Evolutionary conservation across 2,888 invertebrate species (phyloP), one percentile per base, ranked within the genome.

Genomic region (Tenthredo amoena): DNA sequence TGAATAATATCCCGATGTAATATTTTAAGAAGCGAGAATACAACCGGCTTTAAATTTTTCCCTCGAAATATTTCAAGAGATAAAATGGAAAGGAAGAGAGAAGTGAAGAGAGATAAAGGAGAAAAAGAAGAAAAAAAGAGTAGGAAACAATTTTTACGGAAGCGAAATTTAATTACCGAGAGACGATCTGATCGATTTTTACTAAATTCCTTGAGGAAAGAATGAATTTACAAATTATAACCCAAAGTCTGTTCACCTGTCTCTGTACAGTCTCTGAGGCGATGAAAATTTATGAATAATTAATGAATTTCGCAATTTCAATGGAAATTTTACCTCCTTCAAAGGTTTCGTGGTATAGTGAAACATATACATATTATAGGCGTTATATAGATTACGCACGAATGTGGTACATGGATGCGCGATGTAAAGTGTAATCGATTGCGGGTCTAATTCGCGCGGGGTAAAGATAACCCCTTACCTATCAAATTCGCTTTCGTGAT

Each of bases 401-500:
- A 47, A 62, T 26, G 26, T 62, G 26, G 26, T 62, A 21, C n/a
- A 62, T 26, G n/a, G n/a, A 62, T 62, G 21, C n/a, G 26, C 26
- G 21, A 12, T 21, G 62, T 62, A 4, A 62, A 62, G 26, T 62
- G 62, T 62, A 62, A 62, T 10, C 62, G 26, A 62, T 62, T 12
- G 21, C 10, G 12, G 62, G 62, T 62, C 26, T 62, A 12, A 62
- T 62, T 62, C 21, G 26, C 21, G 26, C 21, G 26, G 26, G 62
- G 12, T 26, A 12, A 26, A 62, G 62, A 62, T 62, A 62, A 62
- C 62, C 62, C 12, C 26, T 26, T 74, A 37, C 15, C 76, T 47
- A 76, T 47, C 47, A 26, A 76, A 76, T 76, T 47, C 47, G 76
- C 21, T 76, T 76, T 26, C 26, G 26, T 72, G 76, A 76, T 76